Evolutionary conservation across 1,140 invertebrate genomes (phyloP), one percentile per base, ranked within the genome.

Genomic region (Calosoma granatense): DNA sequence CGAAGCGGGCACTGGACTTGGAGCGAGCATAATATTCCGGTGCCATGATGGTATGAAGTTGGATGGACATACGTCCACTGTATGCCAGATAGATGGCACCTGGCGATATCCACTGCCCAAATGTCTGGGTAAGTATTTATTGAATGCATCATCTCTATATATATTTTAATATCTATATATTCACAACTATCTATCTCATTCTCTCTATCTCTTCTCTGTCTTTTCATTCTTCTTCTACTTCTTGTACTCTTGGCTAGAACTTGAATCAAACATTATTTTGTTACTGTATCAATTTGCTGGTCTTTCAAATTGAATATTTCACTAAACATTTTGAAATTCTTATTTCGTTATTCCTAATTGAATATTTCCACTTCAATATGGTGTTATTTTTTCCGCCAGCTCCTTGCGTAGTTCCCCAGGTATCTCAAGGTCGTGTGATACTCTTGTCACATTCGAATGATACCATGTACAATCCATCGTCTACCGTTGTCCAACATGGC

Each of bases 41-140:
- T 98, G 96, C 70, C 87, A 90, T 65, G 90, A 94, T 56, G 86
- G 88, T 58, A 97, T 96, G 89, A 86, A 86, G 60, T 85, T 97
- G 68, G 86, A 89, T 56, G 95, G 92, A 0, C 84, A 90, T 65
- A 82, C 87, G 1, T 94, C 92, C 2, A 88, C 92, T 0, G 88
- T 94, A 2, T 98, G 95, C 66, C 88, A 91, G 68, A 86, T 86
- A 53, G 91, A 94, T 69, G 94, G 93, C 1, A 86, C 85, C 63
- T 98, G 96, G 96, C 86, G 92, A 60, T 88, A 96, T 72, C 86
- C 90, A 0, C 68, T 94, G 54, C 95, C 96, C 1, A 83, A 86
- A 68, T 98, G 95, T 62, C 69, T 83, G 60, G 79, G 78, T 79
- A 64, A 64, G 66, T 64, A 23, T 53, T 1, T 20, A 14, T 15